Conservation (phyloP, 2,113 vertebrate genomes). For the Dissostichus mawsoni region DNA sequence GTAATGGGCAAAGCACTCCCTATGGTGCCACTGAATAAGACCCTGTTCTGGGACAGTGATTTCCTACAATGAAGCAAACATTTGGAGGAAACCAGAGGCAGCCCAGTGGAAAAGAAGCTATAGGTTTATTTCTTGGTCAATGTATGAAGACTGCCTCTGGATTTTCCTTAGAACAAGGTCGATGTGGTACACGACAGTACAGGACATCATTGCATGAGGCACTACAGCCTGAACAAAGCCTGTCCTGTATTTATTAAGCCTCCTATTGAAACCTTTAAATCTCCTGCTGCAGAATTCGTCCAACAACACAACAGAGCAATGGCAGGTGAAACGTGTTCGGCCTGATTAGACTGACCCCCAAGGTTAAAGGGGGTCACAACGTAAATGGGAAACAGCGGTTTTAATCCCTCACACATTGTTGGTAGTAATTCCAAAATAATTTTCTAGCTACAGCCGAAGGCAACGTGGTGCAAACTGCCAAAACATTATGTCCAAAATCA, state of each 20-base stretch:
- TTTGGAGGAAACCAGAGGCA: slow-evolving; percentile 47
- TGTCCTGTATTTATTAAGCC: slow-evolving; percentile 1
- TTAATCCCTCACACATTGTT: slow-evolving; percentile 53
- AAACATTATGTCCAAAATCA: slow-evolving; percentile 48
- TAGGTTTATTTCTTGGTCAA: slow-evolving; percentile 23
- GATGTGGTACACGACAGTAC: no score
- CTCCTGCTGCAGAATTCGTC: slow-evolving; percentile 19
- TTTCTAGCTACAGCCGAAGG: slow-evolving; percentile 58
- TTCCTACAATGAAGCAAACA: slow-evolving; percentile 67
- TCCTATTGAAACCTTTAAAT: slow-evolving; percentile 7
- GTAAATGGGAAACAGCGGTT: slow-evolving; percentile 37
- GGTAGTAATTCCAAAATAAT: slow-evolving; percentile 45
- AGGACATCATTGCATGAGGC: not conserved
- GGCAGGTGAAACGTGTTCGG: slow-evolving; percentile 23
- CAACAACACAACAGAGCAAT: not conserved
- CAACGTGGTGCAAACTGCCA: slow-evolving; percentile 28
- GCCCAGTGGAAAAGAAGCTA: slow-evolving; percentile 25
- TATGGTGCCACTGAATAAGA: slow-evolving; percentile 57
- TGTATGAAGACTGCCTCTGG: slow-evolving; percentile 26
- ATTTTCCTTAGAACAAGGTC: slow-evolving; percentile 24
- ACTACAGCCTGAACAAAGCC: not conserved
- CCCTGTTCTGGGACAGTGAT: slow-evolving; percentile 67
- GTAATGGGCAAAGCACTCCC: slow-evolving; percentile 73
- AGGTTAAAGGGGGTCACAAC: slow-evolving; percentile 29
- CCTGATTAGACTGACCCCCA: slow-evolving; percentile 45